Conservation (phyloP, 37 sponge, comb jelly and placozoan species). For the Ephydatia muelleri region DNA sequence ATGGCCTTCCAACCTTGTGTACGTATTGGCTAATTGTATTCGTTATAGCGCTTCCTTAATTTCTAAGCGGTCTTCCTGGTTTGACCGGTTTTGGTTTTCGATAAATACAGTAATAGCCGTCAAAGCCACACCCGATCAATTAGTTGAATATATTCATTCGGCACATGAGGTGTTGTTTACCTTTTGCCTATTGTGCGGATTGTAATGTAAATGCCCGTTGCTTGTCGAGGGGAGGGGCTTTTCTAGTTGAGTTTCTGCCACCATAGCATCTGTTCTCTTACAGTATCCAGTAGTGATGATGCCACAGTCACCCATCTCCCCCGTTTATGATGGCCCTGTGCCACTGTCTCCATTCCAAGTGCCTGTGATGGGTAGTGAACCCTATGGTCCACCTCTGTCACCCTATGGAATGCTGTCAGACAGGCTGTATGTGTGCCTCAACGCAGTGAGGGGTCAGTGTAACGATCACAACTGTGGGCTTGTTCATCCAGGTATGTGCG, state of each 20-base stretch:
- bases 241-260: no score
- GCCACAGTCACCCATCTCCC: not conserved
- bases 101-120: not conserved
- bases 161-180: not conserved
- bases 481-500: conserved; percentile 66
- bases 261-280: not conserved
- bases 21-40: not conserved
- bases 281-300: not conserved
- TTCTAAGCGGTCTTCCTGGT: not conserved
- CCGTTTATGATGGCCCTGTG: not conserved
- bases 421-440: conserved; percentile 61
- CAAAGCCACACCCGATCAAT: not conserved
- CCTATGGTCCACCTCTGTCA: not conserved
- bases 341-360: not conserved
- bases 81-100: not conserved
- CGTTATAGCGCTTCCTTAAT: not conserved
- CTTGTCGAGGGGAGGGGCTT: no score
- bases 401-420: conserved; percentile 8
- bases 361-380: not conserved
- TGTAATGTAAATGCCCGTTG: not conserved
- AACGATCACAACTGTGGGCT: conserved; percentile 42
- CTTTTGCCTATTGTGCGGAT: not conserved
- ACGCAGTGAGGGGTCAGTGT: conserved; percentile 54
- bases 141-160: not conserved
- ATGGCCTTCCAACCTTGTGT: conserved; percentile 14